A percentile compares a stretch with the other conserved stretches of the same genome.
phyloP scores from a whole-genome alignment of 2,888 invertebrate species.

The Schizaphis graminum region DNA sequence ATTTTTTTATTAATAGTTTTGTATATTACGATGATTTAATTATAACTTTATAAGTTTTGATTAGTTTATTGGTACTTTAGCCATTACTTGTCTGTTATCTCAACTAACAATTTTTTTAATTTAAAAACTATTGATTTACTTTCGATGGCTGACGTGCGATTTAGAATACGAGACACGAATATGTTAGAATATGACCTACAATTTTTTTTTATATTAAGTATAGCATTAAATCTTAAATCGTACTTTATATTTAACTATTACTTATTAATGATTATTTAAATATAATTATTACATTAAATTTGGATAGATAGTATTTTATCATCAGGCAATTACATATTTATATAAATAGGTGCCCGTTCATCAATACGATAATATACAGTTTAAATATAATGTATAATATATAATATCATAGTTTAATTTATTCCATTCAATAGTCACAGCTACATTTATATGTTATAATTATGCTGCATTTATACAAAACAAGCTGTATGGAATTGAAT shows the following conservation, averaged over 20 bases:
- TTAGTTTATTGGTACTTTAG: slow-evolving; percentile 1
- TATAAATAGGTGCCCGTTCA: background rate
- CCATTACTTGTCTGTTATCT: background rate
- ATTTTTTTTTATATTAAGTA: background rate
- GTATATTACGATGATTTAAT: background rate
- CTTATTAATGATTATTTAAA: background rate
- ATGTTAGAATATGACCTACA: background rate
- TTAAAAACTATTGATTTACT: background rate
- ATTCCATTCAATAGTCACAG: background rate
- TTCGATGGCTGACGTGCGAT: background rate
- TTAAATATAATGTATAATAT: background rate
- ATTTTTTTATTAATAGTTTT: background rate
- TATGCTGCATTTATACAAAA: background rate
- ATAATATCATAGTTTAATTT: background rate
- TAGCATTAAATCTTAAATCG: background rate
- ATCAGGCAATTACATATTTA: background rate
- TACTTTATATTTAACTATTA: background rate
- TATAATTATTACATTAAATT: background rate
- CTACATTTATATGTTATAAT: background rate
- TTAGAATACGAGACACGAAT: background rate
- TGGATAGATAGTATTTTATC: background rate
- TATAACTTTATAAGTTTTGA: background rate
- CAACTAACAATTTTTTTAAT: background rate
- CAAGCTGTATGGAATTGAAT: background rate
- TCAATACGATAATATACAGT: background rate